Evolutionary conservation across 1,140 invertebrate genomes (phyloP), one percentile per base, ranked within the genome.

Genomic region (Campoletis sonorensis): DNA sequence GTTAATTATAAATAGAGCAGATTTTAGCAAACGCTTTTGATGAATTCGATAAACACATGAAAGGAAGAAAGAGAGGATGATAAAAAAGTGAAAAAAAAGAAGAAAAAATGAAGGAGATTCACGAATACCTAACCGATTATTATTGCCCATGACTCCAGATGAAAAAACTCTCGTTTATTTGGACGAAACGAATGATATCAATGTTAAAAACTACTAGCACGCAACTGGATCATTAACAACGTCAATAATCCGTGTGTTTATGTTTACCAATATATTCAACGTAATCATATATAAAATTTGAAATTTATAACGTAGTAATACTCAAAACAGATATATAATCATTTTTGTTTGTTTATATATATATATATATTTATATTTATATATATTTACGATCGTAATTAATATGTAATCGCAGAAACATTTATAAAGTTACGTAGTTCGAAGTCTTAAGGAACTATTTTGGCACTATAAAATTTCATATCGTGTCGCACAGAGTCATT

Each of bases 241-340:
- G 82, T 80, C 78, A 84, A 86, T 84, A 82, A 82, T 83, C 61
- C 84, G 18, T 83, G 78, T 82, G 78, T 68, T 67, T 88, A 84
- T 80, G 75, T 81, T n/a, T 86, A 87, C 61, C 61, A 67, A 67
- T 67, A 26, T 85, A 89, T 84, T 86, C 82, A 90, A 90, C 88
- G 83, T 73, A 90, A 89, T 80, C 84, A 82, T 89, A 89, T 77
- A 77, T 90, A 90, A 90, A 90, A 90, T 90, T 80, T 90, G 85
- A 86, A 88, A 86, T 87, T 72, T 77, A 82, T 89, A 90, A 89
- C 87, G 79, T 78, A 87, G 84, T 81, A 84, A 81, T 83, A 81
- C 73, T 82, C 71, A 72, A 79, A 83, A 83, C 79, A 83, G 75
- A 83, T 73, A 81, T 81, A 83, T 83, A 70, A 30, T 30, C 10